Conservation (phyloP, 2,888 invertebrate genomes). For the Macrophya alboannulata region DNA sequence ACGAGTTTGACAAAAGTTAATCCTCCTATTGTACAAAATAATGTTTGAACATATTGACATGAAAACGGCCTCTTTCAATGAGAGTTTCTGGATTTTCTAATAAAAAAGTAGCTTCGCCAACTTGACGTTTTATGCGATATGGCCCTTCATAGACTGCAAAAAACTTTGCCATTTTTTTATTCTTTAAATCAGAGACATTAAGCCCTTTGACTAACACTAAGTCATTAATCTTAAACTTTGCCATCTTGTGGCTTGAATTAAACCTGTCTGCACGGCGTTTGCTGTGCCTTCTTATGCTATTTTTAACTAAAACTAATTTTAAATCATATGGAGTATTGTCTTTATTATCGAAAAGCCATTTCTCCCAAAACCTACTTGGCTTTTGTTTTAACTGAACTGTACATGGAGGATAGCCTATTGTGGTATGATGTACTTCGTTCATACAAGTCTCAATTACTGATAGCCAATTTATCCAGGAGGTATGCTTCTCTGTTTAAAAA, state of each 20-base stretch:
- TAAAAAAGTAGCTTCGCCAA: too few relatives aligned
- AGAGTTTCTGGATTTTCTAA: neutral
- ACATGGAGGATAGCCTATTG: slow-evolving; percentile 23
- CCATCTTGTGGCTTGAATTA: neutral
- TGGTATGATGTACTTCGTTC: slow-evolving; percentile 33
- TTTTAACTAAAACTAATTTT: neutral
- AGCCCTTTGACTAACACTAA: neutral
- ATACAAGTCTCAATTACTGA: slow-evolving; percentile 5
- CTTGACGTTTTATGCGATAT: neutral
- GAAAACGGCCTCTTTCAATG: neutral
- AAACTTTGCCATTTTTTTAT: slow-evolving; percentile 4
- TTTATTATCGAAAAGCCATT: neutral
- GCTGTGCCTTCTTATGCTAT: neutral
- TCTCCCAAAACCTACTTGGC: slow-evolving; percentile 1
- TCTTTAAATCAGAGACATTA: neutral
- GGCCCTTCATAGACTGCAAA: neutral
- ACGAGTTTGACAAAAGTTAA: too few relatives aligned
- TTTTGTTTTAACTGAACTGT: slow-evolving; percentile 17
- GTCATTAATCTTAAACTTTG: neutral
- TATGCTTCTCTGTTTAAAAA: neutral
- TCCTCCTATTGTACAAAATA: neutral
- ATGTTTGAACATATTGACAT: neutral
- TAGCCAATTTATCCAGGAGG: slow-evolving; percentile 33
- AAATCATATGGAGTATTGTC: neutral
- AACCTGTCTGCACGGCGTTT: neutral